Evolutionary conservation across 2,888 invertebrate species (phyloP).

Genomic region (Ochlodes sylvanus): DNA sequence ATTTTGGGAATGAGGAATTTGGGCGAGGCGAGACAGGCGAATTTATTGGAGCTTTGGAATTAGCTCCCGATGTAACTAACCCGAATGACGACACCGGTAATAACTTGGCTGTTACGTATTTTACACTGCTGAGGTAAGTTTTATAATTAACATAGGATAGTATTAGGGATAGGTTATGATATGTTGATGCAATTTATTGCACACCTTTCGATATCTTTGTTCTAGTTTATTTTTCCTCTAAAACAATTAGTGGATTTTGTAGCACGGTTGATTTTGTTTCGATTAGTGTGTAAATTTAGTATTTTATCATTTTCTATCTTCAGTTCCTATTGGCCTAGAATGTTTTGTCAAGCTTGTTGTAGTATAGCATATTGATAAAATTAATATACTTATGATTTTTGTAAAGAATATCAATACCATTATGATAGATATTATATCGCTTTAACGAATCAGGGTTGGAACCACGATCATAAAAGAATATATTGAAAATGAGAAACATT

Average conservation of each 20-base stretch:
- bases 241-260: conserved; percentile 55
- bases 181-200: conserved; percentile 51
- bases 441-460: conserved; percentile 83
- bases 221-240: conserved; percentile 47
- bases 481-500: conserved; percentile 59
- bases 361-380: conserved; percentile 58
- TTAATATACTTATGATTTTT: conserved; percentile 64
- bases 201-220: conserved; percentile 47
- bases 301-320: conserved; percentile 60
- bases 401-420: conserved; percentile 64
- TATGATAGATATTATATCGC: conserved; percentile 72
- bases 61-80: conserved; percentile 26
- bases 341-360: conserved; percentile 75
- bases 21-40: conserved; percentile 40
- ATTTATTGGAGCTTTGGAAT: conserved; percentile 27
- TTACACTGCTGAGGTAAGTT: conserved; percentile 68
- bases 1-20: conserved; percentile 16
- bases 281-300: conserved; percentile 48
- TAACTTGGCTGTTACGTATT: conserved; percentile 62
- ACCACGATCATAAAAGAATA: conserved; percentile 74
- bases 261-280: conserved; percentile 58
- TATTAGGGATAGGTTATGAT: conserved; percentile 62
- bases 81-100: conserved; percentile 47
- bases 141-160: conserved; percentile 75
- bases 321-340: conserved; percentile 83